Evolutionary conservation across 2,797 vertebrate species (phyloP).

Genomic region (Micrastur ruficollis): DNA sequence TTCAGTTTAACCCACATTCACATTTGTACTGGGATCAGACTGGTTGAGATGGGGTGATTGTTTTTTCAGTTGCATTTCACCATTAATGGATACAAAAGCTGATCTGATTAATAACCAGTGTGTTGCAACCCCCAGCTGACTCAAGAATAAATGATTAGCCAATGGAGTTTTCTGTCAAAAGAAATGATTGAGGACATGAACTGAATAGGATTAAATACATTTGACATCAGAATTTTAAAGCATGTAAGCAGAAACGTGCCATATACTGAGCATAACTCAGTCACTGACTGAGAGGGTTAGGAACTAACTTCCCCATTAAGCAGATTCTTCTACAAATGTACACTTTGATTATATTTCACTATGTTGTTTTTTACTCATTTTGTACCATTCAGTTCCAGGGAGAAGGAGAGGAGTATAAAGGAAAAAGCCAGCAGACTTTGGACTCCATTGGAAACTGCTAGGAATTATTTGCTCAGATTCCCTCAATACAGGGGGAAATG

Average conservation of each 20-base stretch:
- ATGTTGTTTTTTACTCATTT: not conserved
- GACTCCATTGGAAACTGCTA: not conserved
- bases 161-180: conserved; percentile 20
- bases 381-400: not conserved
- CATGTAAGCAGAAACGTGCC: not conserved
- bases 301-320: not conserved
- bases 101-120: conserved; percentile 8
- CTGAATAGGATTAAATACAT: not conserved
- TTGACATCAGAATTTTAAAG: conserved; percentile 8
- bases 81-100: not conserved
- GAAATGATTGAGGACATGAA: conserved; percentile 7
- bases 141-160: conserved; percentile 32
- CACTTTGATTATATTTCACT: not conserved
- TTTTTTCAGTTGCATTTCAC: not conserved
- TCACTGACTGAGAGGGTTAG: not conserved
- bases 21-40: not conserved
- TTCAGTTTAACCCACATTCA: not conserved
- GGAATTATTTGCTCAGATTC: not conserved
- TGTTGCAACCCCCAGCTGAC: not conserved
- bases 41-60: not conserved
- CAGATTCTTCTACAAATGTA: not conserved
- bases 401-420: not conserved
- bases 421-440: not conserved
- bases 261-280: not conserved
- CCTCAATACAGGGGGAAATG: not conserved